Evolutionary conservation across 2,113 vertebrate genomes (phyloP).

Genomic region (Tapirus terrestris): DNA sequence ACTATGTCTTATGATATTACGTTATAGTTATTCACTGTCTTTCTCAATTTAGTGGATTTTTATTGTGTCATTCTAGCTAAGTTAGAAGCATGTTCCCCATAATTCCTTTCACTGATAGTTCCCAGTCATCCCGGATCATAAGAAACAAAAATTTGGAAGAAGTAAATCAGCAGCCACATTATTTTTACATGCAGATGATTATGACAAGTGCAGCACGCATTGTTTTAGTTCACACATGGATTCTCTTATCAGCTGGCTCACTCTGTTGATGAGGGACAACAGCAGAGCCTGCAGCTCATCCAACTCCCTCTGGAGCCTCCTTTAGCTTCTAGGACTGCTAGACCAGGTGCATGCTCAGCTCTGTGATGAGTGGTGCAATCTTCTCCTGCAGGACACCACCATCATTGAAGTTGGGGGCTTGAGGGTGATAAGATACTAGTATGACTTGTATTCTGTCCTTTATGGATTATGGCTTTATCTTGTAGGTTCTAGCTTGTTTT

Average conservation of each 20-base stretch:
- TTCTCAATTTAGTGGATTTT: not conserved
- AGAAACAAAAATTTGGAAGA: not conserved
- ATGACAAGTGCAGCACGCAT: not conserved
- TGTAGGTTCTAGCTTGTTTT: not conserved
- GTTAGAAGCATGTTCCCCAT: not conserved
- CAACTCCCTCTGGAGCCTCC: not conserved
- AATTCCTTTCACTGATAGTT: not conserved
- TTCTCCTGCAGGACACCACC: not conserved
- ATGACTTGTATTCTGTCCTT: not conserved
- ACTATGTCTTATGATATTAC: not conserved
- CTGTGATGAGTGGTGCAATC: not conserved
- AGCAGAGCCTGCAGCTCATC: not conserved
- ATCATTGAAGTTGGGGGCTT: not conserved
- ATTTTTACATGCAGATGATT: not conserved
- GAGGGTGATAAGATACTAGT: not conserved
- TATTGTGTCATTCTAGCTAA: not conserved
- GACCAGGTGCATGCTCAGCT: not conserved
- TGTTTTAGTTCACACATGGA: not conserved
- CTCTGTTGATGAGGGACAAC: not conserved
- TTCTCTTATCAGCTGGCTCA: not conserved
- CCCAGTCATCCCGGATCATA: not conserved
- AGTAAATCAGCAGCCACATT: not conserved
- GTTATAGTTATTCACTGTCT: not conserved
- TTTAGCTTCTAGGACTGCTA: not conserved
- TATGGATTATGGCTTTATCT: not conserved